Percentiles rank a stretch among this genome's conserved stretches.
phyloP scores from a whole-genome alignment of 2,113 vertebrate species.

The Piprites chloris region DNA sequence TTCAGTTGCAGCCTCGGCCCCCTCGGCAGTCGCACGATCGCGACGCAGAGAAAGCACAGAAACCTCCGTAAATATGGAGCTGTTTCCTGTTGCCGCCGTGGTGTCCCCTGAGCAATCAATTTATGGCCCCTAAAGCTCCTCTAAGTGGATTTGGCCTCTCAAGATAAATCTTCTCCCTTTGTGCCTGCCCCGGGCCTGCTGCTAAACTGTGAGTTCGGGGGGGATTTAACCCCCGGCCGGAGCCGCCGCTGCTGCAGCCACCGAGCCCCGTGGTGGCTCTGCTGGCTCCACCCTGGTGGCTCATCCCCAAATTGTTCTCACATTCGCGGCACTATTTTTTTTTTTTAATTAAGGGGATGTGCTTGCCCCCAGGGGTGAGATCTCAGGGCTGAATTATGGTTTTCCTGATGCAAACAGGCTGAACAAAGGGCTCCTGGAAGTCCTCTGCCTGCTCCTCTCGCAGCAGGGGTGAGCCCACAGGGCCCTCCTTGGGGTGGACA shows the following conservation, averaged over 20 bases:
- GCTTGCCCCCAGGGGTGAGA: background rate
- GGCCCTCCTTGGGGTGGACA: background rate
- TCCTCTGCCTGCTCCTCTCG: background rate
- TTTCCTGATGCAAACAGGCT: background rate
- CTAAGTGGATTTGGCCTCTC: slow-evolving; percentile 56
- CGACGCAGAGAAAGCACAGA: background rate
- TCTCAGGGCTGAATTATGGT: background rate
- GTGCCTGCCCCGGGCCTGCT: background rate
- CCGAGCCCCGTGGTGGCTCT: accelerated
- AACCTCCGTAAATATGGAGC: background rate
- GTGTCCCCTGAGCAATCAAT: slow-evolving; percentile 37
- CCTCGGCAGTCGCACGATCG: accelerated
- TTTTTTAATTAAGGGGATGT: background rate
- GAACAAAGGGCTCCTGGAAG: background rate
- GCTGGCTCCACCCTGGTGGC: accelerated
- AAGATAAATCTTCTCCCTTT: slow-evolving; percentile 38
- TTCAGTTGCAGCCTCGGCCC: accelerated
- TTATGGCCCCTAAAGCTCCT: slow-evolving; percentile 46
- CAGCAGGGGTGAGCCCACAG: background rate
- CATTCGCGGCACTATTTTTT: accelerated
- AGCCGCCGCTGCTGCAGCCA: accelerated
- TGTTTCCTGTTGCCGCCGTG: background rate
- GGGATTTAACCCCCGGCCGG: background rate
- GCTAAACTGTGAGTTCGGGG: background rate
- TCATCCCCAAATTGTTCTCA: background rate